These are phyloP conservation scores for Gymnobelideus leadbeateri DNA, from an alignment of 2,113 vertebrate genomes.

Conservation along the genomic window DNA sequence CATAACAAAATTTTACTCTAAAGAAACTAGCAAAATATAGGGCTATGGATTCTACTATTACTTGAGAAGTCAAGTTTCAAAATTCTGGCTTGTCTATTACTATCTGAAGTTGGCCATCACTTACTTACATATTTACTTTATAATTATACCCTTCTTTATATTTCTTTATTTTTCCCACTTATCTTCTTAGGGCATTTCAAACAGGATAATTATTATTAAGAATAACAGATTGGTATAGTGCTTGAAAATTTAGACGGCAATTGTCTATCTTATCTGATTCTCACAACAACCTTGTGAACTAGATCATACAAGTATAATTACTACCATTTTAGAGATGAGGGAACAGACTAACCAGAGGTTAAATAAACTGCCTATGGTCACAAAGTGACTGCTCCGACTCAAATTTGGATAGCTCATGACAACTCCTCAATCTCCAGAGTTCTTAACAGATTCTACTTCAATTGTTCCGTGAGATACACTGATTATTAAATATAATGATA, in stretches of 20 bases:
- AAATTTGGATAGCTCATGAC: not conserved
- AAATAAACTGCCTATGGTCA: not conserved
- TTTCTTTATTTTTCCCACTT: not conserved
- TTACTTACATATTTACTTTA: not conserved
- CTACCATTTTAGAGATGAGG: too few relatives aligned
- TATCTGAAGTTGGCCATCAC: not conserved
- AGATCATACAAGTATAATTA: not conserved
- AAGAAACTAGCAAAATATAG: not conserved
- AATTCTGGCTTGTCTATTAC: not conserved
- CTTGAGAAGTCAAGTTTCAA: not conserved
- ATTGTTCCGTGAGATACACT: not conserved
- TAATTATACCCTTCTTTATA: not conserved
- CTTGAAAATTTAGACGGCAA: too few relatives aligned
- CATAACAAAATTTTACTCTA: not conserved
- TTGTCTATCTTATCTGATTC: not conserved
- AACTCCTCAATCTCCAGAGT: not conserved
- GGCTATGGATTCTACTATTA: not conserved
- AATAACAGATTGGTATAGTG: not conserved
- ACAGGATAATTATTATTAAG: not conserved
- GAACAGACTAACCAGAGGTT: not conserved
- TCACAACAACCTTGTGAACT: not conserved
- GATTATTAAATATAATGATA: not conserved
- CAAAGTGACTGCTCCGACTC: not conserved
- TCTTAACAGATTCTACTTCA: not conserved
- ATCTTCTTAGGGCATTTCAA: not conserved